These are phyloP conservation scores for Lepidurus couesii DNA, from an alignment of 1,140 invertebrate genomes.

Conservation along the genomic window DNA sequence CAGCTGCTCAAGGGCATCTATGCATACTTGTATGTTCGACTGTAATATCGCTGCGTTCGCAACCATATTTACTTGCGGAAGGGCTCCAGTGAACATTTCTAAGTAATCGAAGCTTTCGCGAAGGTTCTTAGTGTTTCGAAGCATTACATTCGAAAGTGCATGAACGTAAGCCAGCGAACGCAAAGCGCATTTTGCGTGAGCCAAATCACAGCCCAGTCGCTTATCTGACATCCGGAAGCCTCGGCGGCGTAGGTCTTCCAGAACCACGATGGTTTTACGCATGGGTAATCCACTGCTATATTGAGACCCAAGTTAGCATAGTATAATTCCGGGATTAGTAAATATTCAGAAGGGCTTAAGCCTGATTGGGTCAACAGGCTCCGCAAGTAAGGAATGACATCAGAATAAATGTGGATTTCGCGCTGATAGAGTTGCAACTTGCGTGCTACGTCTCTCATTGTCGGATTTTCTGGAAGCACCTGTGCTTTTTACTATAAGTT, in stretches of 20 bases:
- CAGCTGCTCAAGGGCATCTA: background rate
- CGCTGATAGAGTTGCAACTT: conserved; percentile 24
- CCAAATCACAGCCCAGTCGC: conserved; percentile 31
- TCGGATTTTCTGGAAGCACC: conserved; percentile 30
- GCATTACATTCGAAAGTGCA: background rate
- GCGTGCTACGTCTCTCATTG: conserved; percentile 14
- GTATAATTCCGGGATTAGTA: background rate
- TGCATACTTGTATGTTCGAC: background rate
- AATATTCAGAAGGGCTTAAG: background rate
- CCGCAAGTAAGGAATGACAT: conserved; percentile 17
- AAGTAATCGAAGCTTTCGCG: background rate
- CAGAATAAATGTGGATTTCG: conserved; percentile 26
- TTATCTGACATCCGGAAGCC: conserved; percentile 32
- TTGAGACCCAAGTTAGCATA: background rate
- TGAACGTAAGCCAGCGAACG: conserved; percentile 32
- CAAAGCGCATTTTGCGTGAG: conserved; percentile 25
- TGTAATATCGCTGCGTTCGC: background rate
- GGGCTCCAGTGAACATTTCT: background rate
- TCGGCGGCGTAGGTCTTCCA: conserved; percentile 24
- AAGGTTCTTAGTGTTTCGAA: background rate
- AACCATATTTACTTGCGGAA: background rate
- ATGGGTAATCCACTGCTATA: background rate
- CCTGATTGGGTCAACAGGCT: conserved; percentile 13
- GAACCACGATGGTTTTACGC: conserved; percentile 24
- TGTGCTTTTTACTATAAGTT: background rate